These are phyloP conservation scores for Ciconia stormi DNA, from an alignment of 2,113 vertebrate genomes.

Conservation along the genomic window DNA sequence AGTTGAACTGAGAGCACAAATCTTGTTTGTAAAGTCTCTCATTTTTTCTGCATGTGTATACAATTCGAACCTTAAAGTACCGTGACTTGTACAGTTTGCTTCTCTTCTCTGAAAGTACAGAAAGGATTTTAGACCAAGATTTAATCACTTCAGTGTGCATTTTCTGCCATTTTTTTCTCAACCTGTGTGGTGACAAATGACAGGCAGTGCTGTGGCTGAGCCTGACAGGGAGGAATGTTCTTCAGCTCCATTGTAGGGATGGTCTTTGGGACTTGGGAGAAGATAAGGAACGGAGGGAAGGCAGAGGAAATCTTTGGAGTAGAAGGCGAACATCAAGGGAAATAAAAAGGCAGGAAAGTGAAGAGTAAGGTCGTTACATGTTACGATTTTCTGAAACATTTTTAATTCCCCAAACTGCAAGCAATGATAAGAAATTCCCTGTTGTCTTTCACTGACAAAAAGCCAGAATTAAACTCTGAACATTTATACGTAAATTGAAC, in stretches of 20 bases:
- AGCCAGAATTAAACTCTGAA: background rate
- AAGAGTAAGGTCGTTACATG: background rate
- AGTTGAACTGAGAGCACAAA: background rate
- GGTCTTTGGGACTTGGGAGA: background rate
- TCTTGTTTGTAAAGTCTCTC: background rate
- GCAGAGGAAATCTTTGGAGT: background rate
- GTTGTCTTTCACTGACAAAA: background rate
- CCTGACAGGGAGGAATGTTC: background rate
- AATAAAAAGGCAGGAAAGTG: conserved; percentile 7
- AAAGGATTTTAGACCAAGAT: background rate
- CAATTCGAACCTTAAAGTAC: background rate
- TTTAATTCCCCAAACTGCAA: background rate
- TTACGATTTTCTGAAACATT: conserved; percentile 14
- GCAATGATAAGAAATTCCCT: conserved; percentile 21
- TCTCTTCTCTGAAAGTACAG: background rate
- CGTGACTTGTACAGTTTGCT: background rate
- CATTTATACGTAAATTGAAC: background rate
- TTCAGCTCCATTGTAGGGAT: background rate
- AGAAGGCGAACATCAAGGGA: conserved; percentile 2
- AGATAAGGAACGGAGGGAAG: background rate
- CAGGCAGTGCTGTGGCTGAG: background rate
- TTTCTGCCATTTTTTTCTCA: background rate
- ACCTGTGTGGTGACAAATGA: background rate
- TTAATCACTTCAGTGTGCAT: background rate
- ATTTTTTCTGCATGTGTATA: background rate